These are phyloP conservation scores for Apteryx mantelli DNA, from an alignment of 2,113 vertebrate species.

Conservation along the genomic window DNA sequence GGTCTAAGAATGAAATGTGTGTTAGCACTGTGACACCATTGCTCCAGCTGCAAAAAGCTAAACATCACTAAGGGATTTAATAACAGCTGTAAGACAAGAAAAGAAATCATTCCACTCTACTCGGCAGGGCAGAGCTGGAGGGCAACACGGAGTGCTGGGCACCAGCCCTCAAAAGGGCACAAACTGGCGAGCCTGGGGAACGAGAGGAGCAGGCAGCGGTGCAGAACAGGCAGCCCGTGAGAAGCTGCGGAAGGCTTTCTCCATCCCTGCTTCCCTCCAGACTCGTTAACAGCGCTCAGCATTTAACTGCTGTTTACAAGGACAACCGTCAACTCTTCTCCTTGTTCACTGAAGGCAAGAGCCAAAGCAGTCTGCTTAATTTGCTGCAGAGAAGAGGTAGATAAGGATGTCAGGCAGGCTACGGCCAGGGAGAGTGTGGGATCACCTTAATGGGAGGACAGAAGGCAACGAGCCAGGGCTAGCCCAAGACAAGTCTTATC, in stretches of 20 bases:
- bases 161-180: neutral
- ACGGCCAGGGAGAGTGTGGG: too few species aligned
- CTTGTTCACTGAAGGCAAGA: accelerated
- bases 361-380: neutral
- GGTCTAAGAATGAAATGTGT: accelerated
- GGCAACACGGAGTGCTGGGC: accelerated
- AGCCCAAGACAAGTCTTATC: too few species aligned
- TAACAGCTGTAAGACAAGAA: neutral
- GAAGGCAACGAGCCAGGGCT: too few species aligned
- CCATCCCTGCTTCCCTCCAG: neutral
- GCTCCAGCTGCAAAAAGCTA: neutral
- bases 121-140: neutral
- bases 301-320: neutral
- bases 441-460: too few species aligned
- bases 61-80: neutral
- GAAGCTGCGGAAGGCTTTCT: neutral
- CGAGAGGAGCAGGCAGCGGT: accelerated
- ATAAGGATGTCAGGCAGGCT: neutral
- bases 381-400: neutral
- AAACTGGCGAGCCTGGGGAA: neutral
- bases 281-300: accelerated
- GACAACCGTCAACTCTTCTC: neutral
- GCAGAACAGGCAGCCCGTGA: accelerated
- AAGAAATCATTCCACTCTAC: neutral
- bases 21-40: neutral